These are phyloP conservation scores for Vultur gryphus DNA, from an alignment of 2,797 vertebrate species.

Conservation along the genomic window DNA sequence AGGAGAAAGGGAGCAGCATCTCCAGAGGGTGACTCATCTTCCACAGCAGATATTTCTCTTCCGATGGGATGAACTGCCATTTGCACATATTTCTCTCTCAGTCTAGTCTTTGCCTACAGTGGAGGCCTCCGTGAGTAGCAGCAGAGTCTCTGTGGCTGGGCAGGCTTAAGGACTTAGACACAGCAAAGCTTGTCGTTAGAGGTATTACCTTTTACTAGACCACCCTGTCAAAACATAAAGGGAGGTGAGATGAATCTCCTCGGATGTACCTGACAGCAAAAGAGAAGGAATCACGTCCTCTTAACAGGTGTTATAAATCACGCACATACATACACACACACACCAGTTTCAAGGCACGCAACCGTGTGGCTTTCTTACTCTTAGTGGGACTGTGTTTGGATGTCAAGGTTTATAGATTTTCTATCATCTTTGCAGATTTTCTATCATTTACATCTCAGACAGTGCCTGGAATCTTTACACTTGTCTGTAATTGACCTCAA, in stretches of 20 bases:
- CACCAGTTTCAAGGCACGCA: neutral
- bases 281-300: neutral
- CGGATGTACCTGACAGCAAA: neutral
- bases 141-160: neutral
- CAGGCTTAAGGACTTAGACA: neutral
- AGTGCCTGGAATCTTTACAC: neutral
- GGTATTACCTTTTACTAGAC: neutral
- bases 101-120: neutral
- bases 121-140: neutral
- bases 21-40: neutral
- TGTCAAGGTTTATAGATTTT: neutral
- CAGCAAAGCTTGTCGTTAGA: neutral
- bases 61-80: neutral
- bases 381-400: neutral
- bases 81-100: neutral
- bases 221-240: neutral
- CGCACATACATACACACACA: neutral
- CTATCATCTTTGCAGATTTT: neutral
- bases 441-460: neutral
- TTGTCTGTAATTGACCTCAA: neutral
- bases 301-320: neutral
- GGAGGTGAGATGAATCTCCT: neutral
- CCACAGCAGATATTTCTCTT: neutral
- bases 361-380: rapidly evolving
- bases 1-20: neutral